Base-by-base conservation (phyloP, 2,888 invertebrate species). In the Dryococelus australis region DNA sequence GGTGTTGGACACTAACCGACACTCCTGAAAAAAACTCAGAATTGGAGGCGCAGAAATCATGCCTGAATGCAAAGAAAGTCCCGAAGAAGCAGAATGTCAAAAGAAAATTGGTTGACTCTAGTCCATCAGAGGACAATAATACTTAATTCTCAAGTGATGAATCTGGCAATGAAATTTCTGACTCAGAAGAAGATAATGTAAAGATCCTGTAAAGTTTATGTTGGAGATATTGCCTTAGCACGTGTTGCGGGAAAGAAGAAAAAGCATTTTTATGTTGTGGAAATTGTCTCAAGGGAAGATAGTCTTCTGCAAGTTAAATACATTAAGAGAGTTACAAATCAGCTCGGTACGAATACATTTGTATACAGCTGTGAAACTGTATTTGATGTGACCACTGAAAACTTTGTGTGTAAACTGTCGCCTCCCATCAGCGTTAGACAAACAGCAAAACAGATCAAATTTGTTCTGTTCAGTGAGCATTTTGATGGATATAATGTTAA, bases 21-120 rank as follows among this genome's bases (percentile, higher is more conserved):
- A 85, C 85, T 8, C 85, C 85, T 43, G 85, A 85, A 85, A 35
- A n/a, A 85, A 51, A n/a, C 24, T 65, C 24, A 65, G 20, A 65
- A 65, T 12, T 24, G 16, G 65, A 65, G 65, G 65, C 65, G 16
- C 10, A 9, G 65, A 9, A 65, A 65, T 20, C 13, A 65, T 5
- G 20, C 65, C 47, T 16, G 5, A 65, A 65, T 65, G 65, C 65
- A 65, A 65, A 65, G 20, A 65, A 65, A 16, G 65, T 65, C 65
- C 65, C 65, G 24, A 65, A 20, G 16, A 65, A 65, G 65, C 16
- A 65, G 16, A 24, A 16, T 65, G 20, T 65, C 65, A 16, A 65
- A 16, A 65, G 10, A 65, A 65, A 65, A 65, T 16, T 65, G 10
- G 20, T 65, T 9, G 65, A 65, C 20, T 20, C 65, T 20, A 65